Conservation (phyloP, 2,113 vertebrate genomes). For the Dromiciops gliroides region DNA sequence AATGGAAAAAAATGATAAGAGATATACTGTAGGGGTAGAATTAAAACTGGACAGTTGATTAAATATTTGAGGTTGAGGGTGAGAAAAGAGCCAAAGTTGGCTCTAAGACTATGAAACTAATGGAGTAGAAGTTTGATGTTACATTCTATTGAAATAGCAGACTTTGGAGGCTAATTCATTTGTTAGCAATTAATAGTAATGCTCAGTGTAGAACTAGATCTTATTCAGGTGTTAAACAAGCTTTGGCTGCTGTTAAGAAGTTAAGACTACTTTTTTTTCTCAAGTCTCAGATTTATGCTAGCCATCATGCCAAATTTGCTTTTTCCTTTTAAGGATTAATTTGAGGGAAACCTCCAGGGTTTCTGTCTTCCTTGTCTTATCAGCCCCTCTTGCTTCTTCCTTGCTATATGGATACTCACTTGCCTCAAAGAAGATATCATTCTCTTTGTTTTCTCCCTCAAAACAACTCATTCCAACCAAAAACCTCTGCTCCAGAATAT, state of each 20-base stretch:
- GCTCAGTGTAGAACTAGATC: background rate
- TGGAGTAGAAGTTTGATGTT: background rate
- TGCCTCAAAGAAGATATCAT: background rate
- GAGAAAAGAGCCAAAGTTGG: background rate
- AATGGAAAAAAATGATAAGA: background rate
- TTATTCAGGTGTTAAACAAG: no score
- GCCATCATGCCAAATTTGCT: background rate
- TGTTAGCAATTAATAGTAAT: background rate
- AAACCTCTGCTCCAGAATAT: no score
- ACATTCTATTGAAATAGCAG: background rate
- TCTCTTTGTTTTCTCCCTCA: no score
- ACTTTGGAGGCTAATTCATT: background rate
- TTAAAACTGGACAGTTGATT: background rate
- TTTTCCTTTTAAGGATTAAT: background rate
- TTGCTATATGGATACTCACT: background rate
- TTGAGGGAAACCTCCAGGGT: no score
- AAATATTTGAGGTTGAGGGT: background rate
- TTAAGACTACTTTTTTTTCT: background rate
- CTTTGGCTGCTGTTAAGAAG: background rate
- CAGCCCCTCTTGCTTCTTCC: background rate
- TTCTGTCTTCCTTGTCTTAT: background rate
- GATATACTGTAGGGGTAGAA: background rate
- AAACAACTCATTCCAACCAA: no score
- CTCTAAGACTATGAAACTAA: background rate
- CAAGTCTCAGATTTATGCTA: background rate